phyloP scores from a whole-genome alignment of 1,140 invertebrate species.

The Drosophila orena region DNA sequence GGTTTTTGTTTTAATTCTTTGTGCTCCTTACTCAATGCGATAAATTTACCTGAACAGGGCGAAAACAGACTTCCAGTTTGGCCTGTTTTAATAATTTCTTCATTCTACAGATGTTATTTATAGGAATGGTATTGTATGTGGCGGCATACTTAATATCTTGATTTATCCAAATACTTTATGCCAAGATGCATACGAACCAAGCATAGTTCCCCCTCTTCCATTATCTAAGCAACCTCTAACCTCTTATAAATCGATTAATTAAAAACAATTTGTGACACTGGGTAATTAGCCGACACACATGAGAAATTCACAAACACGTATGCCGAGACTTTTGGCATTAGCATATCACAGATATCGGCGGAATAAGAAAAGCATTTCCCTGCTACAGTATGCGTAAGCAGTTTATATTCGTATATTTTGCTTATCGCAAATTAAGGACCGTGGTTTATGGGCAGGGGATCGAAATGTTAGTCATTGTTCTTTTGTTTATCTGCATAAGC shows the following conservation, averaged over 20 bases:
- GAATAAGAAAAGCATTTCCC: background rate
- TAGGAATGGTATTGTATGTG: background rate
- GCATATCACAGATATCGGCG: conserved; percentile 50
- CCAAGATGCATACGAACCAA: too few species aligned
- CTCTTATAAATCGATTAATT: conserved; percentile 55
- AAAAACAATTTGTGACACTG: conserved; percentile 38
- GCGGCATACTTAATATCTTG: too few species aligned
- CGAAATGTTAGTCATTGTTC: conserved; percentile 17
- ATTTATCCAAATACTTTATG: too few species aligned
- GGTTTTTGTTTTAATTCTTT: conserved; percentile 23
- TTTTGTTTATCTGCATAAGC: conserved; percentile 12
- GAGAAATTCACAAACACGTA: conserved; percentile 3
- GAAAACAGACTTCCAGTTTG: conserved; percentile 11
- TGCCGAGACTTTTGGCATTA: conserved; percentile 59
- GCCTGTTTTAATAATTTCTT: background rate
- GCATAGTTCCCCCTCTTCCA: background rate
- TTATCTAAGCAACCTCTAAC: conserved; percentile 34
- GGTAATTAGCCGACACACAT: conserved; percentile 10
- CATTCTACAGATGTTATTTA: background rate
- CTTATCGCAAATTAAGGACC: conserved; percentile 56
- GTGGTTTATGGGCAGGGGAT: conserved; percentile 58
- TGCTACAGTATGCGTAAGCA: conserved; percentile 25
- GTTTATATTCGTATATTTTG: conserved; percentile 40
- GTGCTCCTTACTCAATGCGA: conserved; percentile 5
- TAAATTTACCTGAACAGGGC: conserved; percentile 1